Conservation (phyloP, 2,797 vertebrate genomes). For the Columba guinea region DNA sequence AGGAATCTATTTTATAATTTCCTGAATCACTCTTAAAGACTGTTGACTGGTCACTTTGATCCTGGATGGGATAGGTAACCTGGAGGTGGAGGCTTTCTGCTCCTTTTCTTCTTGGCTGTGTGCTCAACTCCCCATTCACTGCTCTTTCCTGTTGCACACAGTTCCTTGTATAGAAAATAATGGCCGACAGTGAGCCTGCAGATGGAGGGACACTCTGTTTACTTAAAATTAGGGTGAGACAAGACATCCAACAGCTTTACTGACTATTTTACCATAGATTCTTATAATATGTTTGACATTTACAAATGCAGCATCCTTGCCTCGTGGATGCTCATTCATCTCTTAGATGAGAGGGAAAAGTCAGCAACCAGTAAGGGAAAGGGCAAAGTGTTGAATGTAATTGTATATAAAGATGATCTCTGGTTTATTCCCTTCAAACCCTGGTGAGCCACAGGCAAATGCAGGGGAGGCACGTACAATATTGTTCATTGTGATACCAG, state of each 20-base stretch:
- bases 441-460: not conserved
- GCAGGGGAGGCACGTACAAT: not conserved
- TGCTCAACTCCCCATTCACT: not conserved
- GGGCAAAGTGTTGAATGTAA: not conserved
- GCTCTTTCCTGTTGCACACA: not conserved
- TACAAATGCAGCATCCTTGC: not conserved
- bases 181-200: not conserved
- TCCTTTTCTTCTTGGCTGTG: not conserved
- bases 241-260: not conserved
- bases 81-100: not conserved
- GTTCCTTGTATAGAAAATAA: not conserved
- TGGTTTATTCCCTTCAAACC: not conserved
- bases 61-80: not conserved
- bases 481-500: not conserved
- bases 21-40: not conserved
- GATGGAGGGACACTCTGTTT: not conserved
- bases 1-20: not conserved
- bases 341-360: not conserved
- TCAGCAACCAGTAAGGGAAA: not conserved
- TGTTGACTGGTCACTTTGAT: not conserved
- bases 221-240: not conserved
- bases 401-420: not conserved
- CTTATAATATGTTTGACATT: not conserved
- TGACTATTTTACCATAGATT: not conserved
- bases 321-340: not conserved